phyloP scores from a whole-genome alignment of 2,797 vertebrate genomes.

The Botia almorhae region DNA sequence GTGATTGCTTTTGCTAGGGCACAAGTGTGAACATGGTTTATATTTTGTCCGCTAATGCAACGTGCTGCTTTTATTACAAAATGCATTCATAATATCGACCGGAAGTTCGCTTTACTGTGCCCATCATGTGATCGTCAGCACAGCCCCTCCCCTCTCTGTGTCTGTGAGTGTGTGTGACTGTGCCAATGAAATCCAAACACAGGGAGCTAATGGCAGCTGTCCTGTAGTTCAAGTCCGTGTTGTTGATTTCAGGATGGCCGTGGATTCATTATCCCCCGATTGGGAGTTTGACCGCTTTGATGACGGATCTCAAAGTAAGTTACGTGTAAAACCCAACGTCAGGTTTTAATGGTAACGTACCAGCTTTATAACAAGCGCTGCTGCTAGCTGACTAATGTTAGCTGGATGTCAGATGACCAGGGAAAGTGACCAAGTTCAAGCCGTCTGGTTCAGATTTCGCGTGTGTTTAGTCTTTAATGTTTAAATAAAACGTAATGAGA shows the following conservation, averaged over 20 bases:
- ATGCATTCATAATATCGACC: not conserved
- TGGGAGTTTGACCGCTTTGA: slow-evolving; percentile 98
- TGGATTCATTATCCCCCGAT: slow-evolving; percentile 88
- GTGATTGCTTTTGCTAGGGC: too few species aligned
- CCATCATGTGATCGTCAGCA: slow-evolving; percentile 18
- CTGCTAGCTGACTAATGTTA: slow-evolving; percentile 13
- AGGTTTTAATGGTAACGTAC: not conserved
- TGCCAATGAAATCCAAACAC: slow-evolving; percentile 18
- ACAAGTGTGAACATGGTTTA: too few species aligned
- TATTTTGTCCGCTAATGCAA: too few species aligned
- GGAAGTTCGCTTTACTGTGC: not conserved
- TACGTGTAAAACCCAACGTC: not conserved
- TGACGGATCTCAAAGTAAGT: slow-evolving; percentile 95
- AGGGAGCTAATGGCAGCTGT: slow-evolving; percentile 5
- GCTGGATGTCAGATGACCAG: slow-evolving; percentile 38
- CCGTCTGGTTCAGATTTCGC: not conserved
- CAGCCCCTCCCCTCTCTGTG: slow-evolving; percentile 18
- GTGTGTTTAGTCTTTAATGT: not conserved
- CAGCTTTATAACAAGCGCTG: not conserved
- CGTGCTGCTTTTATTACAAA: not conserved
- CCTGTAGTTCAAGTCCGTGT: slow-evolving; percentile 11
- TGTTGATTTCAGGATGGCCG: slow-evolving; percentile 74
- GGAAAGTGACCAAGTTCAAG: not conserved
- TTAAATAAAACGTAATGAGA: not conserved
- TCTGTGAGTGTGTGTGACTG: not conserved